A percentile compares a stretch with the other conserved stretches of the same genome.
These are phyloP conservation scores for Drosophila melanogaster DNA, from an alignment of 1,140 invertebrate genomes.

Conservation along the genomic window Release_6_plus_ISO1_MT NT_033779.5:8817501-8818000, in stretches of 20 bases:
- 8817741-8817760: no score
- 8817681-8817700: slow-evolving; percentile 50
- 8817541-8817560: slow-evolving; percentile 79
- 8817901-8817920: slow-evolving; percentile 30
- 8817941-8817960: slow-evolving; percentile 57
- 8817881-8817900: background rate
- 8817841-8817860: slow-evolving; percentile 65
- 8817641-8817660: slow-evolving; percentile 48
- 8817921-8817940: slow-evolving; percentile 43
- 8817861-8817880: slow-evolving; percentile 41
- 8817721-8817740: slow-evolving; percentile 17
- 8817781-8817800: slow-evolving; percentile 83
- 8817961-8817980: slow-evolving; percentile 54
- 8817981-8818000: slow-evolving; percentile 33
- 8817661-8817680: slow-evolving; percentile 58
- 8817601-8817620: slow-evolving; percentile 2
- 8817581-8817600: slow-evolving; percentile 7
- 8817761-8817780: slow-evolving; percentile 54
- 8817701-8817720: slow-evolving; percentile 48
- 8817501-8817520: slow-evolving; percentile 74
- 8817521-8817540: slow-evolving; percentile 68
- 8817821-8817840: slow-evolving; percentile 44
- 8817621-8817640: slow-evolving; percentile 73
- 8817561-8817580: slow-evolving; percentile 68
- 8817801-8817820: slow-evolving; percentile 78